A percentile compares a stretch with the other conserved stretches of the same genome.
phyloP scores from a whole-genome alignment of 1,140 invertebrate genomes.

The Panulirus ornatus region DNA sequence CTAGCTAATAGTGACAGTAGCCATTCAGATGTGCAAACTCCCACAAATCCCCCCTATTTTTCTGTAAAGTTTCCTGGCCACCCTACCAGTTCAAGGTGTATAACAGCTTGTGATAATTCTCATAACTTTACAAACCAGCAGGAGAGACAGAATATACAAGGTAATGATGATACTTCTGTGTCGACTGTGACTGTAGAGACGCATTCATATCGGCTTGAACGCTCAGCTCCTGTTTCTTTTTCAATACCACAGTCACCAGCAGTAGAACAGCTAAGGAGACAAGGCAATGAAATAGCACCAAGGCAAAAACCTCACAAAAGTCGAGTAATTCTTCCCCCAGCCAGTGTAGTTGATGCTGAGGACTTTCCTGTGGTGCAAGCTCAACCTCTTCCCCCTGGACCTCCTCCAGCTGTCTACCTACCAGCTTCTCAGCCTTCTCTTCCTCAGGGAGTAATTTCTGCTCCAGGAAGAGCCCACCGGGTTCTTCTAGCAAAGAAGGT shows the following conservation, averaged over 20 bases:
- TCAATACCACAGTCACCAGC: constrained; percentile 45
- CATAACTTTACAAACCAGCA: background rate
- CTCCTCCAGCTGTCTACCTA: constrained; percentile 69
- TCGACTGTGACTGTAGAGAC: constrained; percentile 53
- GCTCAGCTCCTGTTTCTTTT: constrained; percentile 34
- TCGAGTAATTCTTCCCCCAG: constrained; percentile 29
- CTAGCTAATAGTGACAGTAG: constrained; percentile 68
- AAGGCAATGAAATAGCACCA: constrained; percentile 37
- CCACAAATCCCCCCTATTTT: constrained; percentile 72
- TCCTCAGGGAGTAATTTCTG: constrained; percentile 30
- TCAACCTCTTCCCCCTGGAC: constrained; percentile 70
- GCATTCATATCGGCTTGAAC: constrained; percentile 62
- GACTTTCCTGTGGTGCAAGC: constrained; percentile 71
- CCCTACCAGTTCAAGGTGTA: constrained; percentile 25
- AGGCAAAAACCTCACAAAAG: constrained; percentile 28
- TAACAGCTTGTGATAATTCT: background rate
- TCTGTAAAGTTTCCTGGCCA: constrained; percentile 57
- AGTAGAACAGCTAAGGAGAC: constrained; percentile 57
- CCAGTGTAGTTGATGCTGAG: constrained; percentile 41
- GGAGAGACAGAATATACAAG: background rate
- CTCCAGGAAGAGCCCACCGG: constrained; percentile 73
- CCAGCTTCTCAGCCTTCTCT: constrained; percentile 59
- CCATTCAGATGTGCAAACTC: constrained; percentile 69
- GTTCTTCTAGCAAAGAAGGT: constrained; percentile 77
- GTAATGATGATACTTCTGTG: constrained; percentile 6